Evolutionary conservation across 2,797 vertebrate species (phyloP).

Genomic region (Sebastes baramenuke): DNA sequence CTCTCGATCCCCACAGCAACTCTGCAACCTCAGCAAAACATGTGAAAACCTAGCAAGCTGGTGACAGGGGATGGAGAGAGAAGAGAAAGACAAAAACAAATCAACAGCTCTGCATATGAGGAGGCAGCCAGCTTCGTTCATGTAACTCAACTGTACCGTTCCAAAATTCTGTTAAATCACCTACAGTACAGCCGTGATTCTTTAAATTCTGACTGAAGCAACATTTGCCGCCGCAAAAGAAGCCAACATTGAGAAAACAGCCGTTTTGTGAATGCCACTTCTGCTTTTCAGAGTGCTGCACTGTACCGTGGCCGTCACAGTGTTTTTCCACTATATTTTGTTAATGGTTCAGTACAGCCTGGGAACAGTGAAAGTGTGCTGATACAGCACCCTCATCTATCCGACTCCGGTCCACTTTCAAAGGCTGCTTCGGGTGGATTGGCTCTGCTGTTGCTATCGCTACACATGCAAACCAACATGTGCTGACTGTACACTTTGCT

Average conservation of each 20-base stretch:
- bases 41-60: not conserved
- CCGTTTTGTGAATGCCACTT: not conserved
- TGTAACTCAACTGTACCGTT: not conserved
- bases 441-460: not conserved
- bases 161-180: not conserved
- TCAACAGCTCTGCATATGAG: not conserved
- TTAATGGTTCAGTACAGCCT: conserved; percentile 38
- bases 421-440: not conserved
- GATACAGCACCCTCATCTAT: conserved; percentile 55
- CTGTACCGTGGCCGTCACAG: conserved; percentile 2
- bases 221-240: not conserved
- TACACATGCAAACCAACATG: not conserved
- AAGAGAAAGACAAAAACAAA: not conserved
- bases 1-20: not conserved
- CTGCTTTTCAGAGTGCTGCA: conserved; percentile 34
- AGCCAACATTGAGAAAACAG: not conserved
- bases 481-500: conserved; percentile 1
- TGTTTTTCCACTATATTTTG: conserved; percentile 48
- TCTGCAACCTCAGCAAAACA: conserved; percentile 46
- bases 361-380: conserved; percentile 58
- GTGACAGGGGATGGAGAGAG: not conserved
- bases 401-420: conserved; percentile 26
- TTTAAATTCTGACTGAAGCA: not conserved
- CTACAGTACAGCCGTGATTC: not conserved
- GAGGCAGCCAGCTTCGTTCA: not conserved